Conservation (phyloP, 2,113 vertebrate species). For the Mandrillus leucophaeus region DNA sequence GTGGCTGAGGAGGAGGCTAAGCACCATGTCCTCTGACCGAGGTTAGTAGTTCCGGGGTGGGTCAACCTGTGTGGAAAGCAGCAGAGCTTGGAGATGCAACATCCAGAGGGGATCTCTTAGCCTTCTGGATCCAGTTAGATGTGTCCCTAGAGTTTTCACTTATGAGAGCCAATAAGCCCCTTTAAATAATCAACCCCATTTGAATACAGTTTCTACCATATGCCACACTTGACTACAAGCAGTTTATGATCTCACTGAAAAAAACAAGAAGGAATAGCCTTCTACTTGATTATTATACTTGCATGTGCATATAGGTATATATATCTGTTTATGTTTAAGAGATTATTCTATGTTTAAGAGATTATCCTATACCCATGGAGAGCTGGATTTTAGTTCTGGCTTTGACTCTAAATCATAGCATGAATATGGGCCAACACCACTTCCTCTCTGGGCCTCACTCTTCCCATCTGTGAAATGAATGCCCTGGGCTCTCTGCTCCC, state of each 20-base stretch:
- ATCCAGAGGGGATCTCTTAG: not conserved
- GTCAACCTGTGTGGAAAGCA: accelerated
- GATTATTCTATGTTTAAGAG: not conserved
- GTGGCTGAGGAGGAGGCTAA: not conserved
- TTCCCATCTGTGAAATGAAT: not conserved
- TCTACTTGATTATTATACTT: not conserved
- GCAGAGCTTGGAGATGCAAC: not conserved
- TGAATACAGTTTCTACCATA: not conserved
- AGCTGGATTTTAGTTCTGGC: not conserved
- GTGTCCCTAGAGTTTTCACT: not conserved
- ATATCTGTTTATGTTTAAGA: not conserved
- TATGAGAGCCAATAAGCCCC: not conserved
- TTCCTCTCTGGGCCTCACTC: not conserved
- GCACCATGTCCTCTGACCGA: not conserved
- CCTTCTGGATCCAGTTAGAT: not conserved
- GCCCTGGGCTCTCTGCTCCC: not conserved
- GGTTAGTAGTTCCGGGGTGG: not conserved
- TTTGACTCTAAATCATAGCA: not conserved
- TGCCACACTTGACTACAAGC: not conserved
- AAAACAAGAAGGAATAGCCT: not conserved
- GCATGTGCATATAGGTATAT: accelerated
- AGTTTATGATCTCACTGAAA: not conserved
- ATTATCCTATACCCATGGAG: accelerated
- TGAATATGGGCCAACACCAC: not conserved
- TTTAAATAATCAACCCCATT: not conserved